Evolutionary conservation across 2,797 vertebrate species (phyloP).

Genomic region (Carapus acus): DNA sequence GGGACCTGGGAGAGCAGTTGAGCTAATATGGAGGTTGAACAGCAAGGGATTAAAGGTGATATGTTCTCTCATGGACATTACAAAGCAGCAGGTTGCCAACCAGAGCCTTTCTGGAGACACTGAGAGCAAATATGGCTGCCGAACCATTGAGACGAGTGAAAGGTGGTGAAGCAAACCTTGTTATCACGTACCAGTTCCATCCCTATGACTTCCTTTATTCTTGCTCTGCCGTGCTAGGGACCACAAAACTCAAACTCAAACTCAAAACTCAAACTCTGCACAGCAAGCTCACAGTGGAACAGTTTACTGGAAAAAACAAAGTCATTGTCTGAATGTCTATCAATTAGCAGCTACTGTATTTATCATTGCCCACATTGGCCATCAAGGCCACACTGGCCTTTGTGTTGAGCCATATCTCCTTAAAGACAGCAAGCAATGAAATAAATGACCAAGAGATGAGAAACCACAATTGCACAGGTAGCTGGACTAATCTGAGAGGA

Average conservation of each 20-base stretch:
- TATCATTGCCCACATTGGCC: constrained; percentile 96
- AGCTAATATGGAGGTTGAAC: constrained; percentile 73
- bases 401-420: constrained; percentile 85
- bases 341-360: constrained; percentile 96
- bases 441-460: constrained; percentile 78
- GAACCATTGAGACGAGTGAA: constrained; percentile 72
- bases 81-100: constrained; percentile 74
- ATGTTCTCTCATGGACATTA: constrained; percentile 74
- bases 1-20: constrained; percentile 53
- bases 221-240: constrained; percentile 68
- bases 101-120: constrained; percentile 72
- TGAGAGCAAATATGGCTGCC: constrained; percentile 73
- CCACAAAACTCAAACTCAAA: no score
- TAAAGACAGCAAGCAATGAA: constrained; percentile 77
- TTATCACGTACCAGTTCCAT: constrained; percentile 83
- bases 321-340: constrained; percentile 92
- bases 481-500: constrained; percentile 93
- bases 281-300: constrained; percentile 86
- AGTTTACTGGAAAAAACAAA: constrained; percentile 94
- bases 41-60: constrained; percentile 71
- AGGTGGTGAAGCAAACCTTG: constrained; percentile 66
- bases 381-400: constrained; percentile 84
- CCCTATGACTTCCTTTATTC: constrained; percentile 79
- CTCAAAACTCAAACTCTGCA: constrained; percentile 80
- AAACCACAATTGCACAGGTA: constrained; percentile 79